phyloP scores from a whole-genome alignment of 2,113 vertebrate genomes.

The Aspidoscelis tigris region DNA sequence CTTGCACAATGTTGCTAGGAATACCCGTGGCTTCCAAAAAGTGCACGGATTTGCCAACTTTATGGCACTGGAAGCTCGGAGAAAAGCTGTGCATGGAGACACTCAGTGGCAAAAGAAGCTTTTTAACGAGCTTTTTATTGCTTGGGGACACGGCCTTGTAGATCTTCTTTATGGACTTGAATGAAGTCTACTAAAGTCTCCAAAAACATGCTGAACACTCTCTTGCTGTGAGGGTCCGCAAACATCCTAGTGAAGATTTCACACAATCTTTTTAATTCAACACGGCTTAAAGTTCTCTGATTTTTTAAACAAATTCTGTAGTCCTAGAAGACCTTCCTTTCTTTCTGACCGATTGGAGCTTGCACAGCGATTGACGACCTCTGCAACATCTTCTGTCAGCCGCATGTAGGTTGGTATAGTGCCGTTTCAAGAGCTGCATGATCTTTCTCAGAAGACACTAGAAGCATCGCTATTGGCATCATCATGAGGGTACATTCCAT shows the following conservation, averaged over 20 bases:
- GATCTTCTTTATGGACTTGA: constrained; percentile 93
- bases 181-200: constrained; percentile 98
- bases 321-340: constrained; percentile 93
- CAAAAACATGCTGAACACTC: constrained; percentile 98
- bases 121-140: too few species aligned
- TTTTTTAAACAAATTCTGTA: constrained; percentile 92
- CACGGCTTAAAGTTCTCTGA: constrained; percentile 94
- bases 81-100: too few species aligned
- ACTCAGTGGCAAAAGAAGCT: too few species aligned
- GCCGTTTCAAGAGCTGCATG: constrained; percentile 88
- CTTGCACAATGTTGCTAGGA: too few species aligned
- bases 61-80: too few species aligned
- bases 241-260: constrained; percentile 99
- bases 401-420: constrained; percentile 96
- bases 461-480: too few species aligned
- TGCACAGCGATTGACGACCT: constrained; percentile 95
- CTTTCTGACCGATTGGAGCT: constrained; percentile 97
- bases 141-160: constrained; percentile 84
- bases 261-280: constrained; percentile 96
- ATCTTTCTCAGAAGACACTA: too few species aligned
- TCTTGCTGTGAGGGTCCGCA: constrained; percentile 98
- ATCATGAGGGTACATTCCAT: too few species aligned
- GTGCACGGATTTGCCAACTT: too few species aligned
- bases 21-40: too few species aligned
- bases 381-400: constrained; percentile 95